Conservation (phyloP, 2,888 invertebrate genomes). For the Platycheirus albimanus region DNA sequence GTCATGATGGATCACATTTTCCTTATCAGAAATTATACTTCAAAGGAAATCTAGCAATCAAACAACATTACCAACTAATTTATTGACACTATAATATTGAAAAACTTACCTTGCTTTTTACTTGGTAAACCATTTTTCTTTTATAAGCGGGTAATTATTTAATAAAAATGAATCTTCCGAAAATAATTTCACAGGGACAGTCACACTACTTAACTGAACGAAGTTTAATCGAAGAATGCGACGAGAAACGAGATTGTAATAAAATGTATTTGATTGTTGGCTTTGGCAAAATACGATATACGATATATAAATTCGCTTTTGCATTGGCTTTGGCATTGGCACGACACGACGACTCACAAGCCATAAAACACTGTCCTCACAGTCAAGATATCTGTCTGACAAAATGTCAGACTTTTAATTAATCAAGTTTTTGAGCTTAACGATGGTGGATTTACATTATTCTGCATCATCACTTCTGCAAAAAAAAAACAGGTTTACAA, state of each 20-base stretch:
- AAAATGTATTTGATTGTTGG: too few relatives aligned
- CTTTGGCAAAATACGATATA: too few relatives aligned
- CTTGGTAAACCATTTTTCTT: slow-evolving; percentile 79
- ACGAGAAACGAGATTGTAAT: background rate
- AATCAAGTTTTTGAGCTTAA: too few relatives aligned
- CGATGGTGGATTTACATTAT: too few relatives aligned
- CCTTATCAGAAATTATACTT: background rate
- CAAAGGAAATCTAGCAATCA: background rate
- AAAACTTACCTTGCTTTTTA: slow-evolving; percentile 79
- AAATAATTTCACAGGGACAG: slow-evolving; percentile 37
- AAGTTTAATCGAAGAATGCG: slow-evolving; percentile 64
- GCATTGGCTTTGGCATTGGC: too few relatives aligned
- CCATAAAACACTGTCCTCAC: too few relatives aligned
- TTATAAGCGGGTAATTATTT: slow-evolving; percentile 48
- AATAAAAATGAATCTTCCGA: slow-evolving; percentile 29
- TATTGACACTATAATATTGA: background rate
- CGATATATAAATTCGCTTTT: too few relatives aligned
- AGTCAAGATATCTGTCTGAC: too few relatives aligned
- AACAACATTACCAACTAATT: background rate
- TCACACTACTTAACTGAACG: slow-evolving; percentile 34
- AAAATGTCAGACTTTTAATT: too few relatives aligned
- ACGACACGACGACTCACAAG: too few relatives aligned
- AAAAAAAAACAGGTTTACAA: too few relatives aligned
- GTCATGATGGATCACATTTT: slow-evolving; percentile 4
- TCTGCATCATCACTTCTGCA: too few relatives aligned